Evolutionary conservation across 1,140 invertebrate species (phyloP).

Genomic region (Nasonia giraulti): DNA sequence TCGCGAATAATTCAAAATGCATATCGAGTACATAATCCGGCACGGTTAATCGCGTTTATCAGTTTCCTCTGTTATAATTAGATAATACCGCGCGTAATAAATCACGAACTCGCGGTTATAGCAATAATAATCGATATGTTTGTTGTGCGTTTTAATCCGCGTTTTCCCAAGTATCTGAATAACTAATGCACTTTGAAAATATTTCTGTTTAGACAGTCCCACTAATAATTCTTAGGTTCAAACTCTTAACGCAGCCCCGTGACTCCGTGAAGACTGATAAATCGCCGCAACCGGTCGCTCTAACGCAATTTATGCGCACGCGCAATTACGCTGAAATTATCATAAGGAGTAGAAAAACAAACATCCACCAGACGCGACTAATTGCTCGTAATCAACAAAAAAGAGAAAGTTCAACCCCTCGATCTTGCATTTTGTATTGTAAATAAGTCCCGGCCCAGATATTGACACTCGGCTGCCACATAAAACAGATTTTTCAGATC

Average conservation of each 20-base stretch:
- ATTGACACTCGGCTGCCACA: constrained; percentile 28
- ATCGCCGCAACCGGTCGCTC: neutral
- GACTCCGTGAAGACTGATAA: neutral
- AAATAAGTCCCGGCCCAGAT: constrained; percentile 40
- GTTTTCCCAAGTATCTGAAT: too few relatives aligned
- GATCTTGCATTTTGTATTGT: neutral
- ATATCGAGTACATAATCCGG: too few relatives aligned
- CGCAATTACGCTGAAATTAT: neutral
- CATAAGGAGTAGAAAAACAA: neutral
- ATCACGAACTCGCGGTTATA: neutral
- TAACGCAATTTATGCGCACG: neutral
- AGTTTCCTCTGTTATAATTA: too few relatives aligned
- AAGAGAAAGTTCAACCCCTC: too few relatives aligned
- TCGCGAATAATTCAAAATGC: too few relatives aligned
- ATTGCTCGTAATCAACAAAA: neutral
- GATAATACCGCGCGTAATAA: neutral
- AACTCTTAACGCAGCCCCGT: too few relatives aligned
- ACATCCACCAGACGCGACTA: neutral
- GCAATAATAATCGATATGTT: too few relatives aligned
- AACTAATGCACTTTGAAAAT: too few relatives aligned
- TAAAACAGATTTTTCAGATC: constrained; percentile 42
- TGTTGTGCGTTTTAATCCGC: too few relatives aligned
- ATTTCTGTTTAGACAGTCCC: too few relatives aligned
- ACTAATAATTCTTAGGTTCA: too few relatives aligned
- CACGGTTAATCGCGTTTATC: too few relatives aligned